Percentiles rank a stretch among this genome's conserved stretches.
Evolutionary conservation across 2,888 invertebrate genomes (phyloP).

Genomic region (Aspidiotus rigidus): DNA sequence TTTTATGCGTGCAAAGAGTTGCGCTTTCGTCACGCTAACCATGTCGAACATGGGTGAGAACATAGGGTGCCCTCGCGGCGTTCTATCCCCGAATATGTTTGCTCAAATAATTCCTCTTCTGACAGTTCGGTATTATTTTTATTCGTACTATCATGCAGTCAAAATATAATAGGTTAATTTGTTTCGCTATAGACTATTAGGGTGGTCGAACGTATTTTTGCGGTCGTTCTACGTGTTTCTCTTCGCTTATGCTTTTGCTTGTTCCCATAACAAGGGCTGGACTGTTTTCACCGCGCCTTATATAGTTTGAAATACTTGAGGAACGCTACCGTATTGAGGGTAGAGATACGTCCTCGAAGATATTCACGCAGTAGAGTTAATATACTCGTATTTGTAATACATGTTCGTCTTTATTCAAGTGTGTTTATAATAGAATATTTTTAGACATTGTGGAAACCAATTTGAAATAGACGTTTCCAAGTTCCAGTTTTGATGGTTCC

Average conservation of each 20-base stretch:
- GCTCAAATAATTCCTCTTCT: constrained; percentile 2
- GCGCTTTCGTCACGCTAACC: constrained; percentile 25
- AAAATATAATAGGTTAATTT: background rate
- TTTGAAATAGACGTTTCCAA: too few relatives aligned
- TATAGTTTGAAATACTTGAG: too few relatives aligned
- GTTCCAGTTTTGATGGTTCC: too few relatives aligned
- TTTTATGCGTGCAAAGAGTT: constrained; percentile 22
- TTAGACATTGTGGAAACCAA: too few relatives aligned
- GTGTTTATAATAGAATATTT: too few relatives aligned
- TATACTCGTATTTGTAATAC: too few relatives aligned
- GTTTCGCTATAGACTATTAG: background rate
- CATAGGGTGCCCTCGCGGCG: background rate
- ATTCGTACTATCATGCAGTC: background rate
- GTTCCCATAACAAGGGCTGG: too few relatives aligned
- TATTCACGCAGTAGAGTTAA: too few relatives aligned
- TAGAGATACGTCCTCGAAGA: too few relatives aligned
- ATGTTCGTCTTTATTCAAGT: too few relatives aligned
- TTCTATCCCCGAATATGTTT: background rate
- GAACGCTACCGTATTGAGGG: too few relatives aligned
- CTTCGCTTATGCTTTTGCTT: background rate
- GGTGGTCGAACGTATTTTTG: background rate
- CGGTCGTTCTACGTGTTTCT: background rate
- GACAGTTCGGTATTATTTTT: background rate
- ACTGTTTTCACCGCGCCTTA: too few relatives aligned
- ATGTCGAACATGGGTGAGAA: constrained; percentile 29